A percentile compares a stretch with the other conserved stretches of the same genome.
phyloP scores from a whole-genome alignment of 2,113 vertebrate species.

The Otis tarda region DNA sequence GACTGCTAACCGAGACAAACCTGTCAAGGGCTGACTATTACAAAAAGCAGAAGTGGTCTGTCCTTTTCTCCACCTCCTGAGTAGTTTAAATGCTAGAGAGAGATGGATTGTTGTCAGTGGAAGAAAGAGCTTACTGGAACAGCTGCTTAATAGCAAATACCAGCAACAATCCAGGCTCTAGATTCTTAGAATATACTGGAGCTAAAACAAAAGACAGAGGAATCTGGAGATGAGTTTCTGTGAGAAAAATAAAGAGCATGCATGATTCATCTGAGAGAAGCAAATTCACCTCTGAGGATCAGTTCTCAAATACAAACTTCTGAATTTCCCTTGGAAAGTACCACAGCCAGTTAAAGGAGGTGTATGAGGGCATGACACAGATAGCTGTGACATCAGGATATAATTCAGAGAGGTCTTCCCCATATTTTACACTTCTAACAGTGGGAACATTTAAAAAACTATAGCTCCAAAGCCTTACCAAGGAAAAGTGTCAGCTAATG shows the following conservation, averaged over 20 bases:
- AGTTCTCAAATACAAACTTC: not conserved
- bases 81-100: not conserved
- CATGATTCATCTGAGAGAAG: not conserved
- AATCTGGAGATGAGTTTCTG: not conserved
- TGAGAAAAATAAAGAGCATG: not conserved
- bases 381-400: not conserved
- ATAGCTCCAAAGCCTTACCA: not conserved
- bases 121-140: slow-evolving; percentile 12
- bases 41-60: slow-evolving; percentile 32
- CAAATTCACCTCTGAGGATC: not conserved
- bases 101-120: not conserved
- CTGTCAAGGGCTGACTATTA: slow-evolving; percentile 46
- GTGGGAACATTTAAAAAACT: not conserved
- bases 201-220: not conserved
- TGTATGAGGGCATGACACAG: not conserved
- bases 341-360: not conserved
- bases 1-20: slow-evolving; percentile 60
- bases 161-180: not conserved
- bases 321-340: not conserved
- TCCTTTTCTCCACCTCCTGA: not conserved
- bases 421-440: not conserved
- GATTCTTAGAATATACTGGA: not conserved
- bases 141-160: not conserved
- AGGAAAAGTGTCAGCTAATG: not conserved
- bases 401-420: not conserved